Base-by-base conservation (phyloP, 2,888 invertebrate species). In the Monopis laevigella region DNA sequence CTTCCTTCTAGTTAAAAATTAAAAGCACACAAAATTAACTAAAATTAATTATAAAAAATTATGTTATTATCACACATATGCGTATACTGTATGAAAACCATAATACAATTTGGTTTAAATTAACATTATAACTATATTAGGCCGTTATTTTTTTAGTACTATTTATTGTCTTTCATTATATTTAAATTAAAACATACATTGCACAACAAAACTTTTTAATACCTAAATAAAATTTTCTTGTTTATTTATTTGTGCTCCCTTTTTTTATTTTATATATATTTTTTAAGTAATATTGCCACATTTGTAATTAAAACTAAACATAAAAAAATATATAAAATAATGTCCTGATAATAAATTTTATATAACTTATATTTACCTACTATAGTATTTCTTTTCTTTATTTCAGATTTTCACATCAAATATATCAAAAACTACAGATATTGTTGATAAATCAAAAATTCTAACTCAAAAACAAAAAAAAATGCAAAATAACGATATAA, bases 11-110 rank as follows among this genome's bases (percentile, higher is more conserved):
- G n/a, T n/a, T n/a, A n/a, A n/a, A n/a, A 8, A 14, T 32, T 5
- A 17, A 17, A 32, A 14, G n/a, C 17, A 17, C 32, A 32, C n/a
- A n/a, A n/a, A n/a, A n/a, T n/a, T n/a, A n/a, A n/a, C n/a, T n/a
- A n/a, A 24, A 36, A 12, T 21, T 36, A 35, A 21, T 35, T 21
- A 36, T 36, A 24, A 24, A 24, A 6, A 13, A 36, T 36, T 21
- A 24, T 21, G 36, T 13, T 21, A 36, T 36, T 19, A 21, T 19
- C 32, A 30, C 24, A 27, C n/a, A 3, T 11, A 24, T 11, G 8
- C 21, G 12, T 2, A 38, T 12, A 19, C 16, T 26, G 13, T 2
- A 16, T 2, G 2, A 27, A 27, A 3, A 6, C 11, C 27, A 27
- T 27, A n/a, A n/a, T 27, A 27, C 27, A 27, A 27, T 27, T 6